These are phyloP conservation scores for Urosaurus nigricauda DNA, from an alignment of 2,797 vertebrate genomes.

Conservation along the genomic window DNA sequence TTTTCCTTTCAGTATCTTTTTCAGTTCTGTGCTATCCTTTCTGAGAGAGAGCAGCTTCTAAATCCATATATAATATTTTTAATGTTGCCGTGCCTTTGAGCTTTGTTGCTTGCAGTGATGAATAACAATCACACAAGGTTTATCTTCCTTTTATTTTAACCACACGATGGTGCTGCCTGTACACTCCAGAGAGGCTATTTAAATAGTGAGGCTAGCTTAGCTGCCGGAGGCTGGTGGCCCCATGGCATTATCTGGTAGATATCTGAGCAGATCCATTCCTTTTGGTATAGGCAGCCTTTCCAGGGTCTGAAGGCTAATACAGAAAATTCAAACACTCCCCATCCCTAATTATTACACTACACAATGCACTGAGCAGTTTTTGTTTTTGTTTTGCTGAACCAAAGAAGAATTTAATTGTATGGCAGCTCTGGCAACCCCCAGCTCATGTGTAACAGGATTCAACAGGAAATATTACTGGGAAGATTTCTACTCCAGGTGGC, in stretches of 20 bases:
- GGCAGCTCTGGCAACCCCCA: neutral
- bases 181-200: neutral
- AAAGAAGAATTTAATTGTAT: neutral
- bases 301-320: neutral
- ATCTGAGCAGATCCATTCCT: neutral
- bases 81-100: neutral
- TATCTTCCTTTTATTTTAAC: neutral
- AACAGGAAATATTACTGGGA: neutral
- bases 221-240: neutral
- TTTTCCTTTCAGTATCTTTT: neutral
- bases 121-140: neutral
- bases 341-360: neutral
- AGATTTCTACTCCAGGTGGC: neutral
- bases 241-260: neutral
- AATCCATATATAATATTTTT: neutral
- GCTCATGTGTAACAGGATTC: neutral
- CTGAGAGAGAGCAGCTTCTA: neutral
- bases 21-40: neutral
- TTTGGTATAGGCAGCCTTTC: neutral
- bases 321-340: neutral
- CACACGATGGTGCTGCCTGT: slow-evolving; percentile 34
- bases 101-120: neutral
- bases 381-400: neutral
- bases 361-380: too few relatives aligned
- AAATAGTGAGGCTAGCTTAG: neutral